These are phyloP conservation scores for Acanthopleura granulata DNA, from an alignment of 2,888 invertebrate species.

Conservation along the genomic window DNA sequence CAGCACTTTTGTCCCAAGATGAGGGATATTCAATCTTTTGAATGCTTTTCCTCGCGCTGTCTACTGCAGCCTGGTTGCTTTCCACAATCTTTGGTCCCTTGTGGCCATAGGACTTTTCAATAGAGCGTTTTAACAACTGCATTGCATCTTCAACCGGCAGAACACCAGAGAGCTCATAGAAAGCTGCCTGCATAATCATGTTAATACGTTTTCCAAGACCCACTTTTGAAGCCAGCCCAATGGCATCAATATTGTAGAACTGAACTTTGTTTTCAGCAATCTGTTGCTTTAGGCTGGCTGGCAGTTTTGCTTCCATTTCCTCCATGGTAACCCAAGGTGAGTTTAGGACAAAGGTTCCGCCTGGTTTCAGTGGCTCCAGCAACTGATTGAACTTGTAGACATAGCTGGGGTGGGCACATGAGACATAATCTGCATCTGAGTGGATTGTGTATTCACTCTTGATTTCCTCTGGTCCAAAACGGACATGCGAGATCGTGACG, in stretches of 20 bases:
- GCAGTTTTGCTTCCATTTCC: conserved; percentile 36
- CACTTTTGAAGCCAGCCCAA: conserved; percentile 30
- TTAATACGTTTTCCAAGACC: conserved; percentile 39
- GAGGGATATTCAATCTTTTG: conserved; percentile 33
- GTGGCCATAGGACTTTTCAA: conserved; percentile 34
- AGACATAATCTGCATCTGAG: conserved; percentile 34
- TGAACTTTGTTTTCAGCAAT: conserved; percentile 35
- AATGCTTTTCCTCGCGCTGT: conserved; percentile 32
- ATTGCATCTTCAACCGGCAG: conserved; percentile 36
- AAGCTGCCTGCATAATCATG: conserved; percentile 39
- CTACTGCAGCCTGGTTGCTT: conserved; percentile 35
- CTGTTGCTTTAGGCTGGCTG: conserved; percentile 32
- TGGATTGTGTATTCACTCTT: conserved; percentile 34
- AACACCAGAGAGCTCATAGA: conserved; percentile 37
- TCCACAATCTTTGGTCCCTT: conserved; percentile 38
- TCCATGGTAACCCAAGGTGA: conserved; percentile 38
- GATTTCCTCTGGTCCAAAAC: conserved; percentile 40
- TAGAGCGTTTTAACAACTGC: conserved; percentile 33
- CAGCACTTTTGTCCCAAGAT: conserved; percentile 21
- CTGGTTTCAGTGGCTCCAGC: conserved; percentile 35
- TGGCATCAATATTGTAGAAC: conserved; percentile 41
- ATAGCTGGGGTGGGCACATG: conserved; percentile 34
- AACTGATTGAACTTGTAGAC: conserved; percentile 39
- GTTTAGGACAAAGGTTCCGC: conserved; percentile 38
- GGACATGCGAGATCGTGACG: conserved; percentile 37